phyloP scores from a whole-genome alignment of 2,888 invertebrate species.

The Drosophila cognata region DNA sequence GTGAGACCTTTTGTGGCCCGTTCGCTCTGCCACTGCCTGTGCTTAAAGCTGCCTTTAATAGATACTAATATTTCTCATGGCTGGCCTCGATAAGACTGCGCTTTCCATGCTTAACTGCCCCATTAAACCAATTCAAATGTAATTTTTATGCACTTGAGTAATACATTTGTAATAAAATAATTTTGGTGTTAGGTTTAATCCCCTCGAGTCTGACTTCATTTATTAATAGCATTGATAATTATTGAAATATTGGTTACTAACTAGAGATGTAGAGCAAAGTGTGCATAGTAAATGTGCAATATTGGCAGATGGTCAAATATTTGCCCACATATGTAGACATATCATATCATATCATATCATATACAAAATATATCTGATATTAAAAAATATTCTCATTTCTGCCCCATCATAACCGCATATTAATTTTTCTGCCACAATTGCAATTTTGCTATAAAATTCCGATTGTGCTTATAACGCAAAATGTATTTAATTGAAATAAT shows the following conservation, averaged over 20 bases:
- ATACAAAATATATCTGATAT: background rate
- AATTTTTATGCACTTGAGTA: background rate
- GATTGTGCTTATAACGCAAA: background rate
- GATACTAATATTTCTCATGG: background rate
- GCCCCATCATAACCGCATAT: background rate
- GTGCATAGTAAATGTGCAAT: background rate
- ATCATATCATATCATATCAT: background rate
- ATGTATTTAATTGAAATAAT: constrained; percentile 30
- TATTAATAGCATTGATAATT: background rate
- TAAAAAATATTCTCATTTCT: background rate
- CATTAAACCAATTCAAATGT: background rate
- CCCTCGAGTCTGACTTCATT: background rate
- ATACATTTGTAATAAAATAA: background rate
- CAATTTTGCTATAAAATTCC: background rate
- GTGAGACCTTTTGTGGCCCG: constrained; percentile 39
- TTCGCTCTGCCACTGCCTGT: background rate
- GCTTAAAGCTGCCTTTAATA: constrained; percentile 14
- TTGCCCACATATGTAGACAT: too few species aligned
- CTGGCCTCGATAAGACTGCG: background rate
- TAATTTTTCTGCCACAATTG: background rate
- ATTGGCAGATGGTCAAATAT: background rate
- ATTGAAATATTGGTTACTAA: background rate
- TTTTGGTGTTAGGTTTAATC: background rate
- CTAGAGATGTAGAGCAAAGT: background rate
- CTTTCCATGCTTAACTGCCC: background rate